A percentile compares a stretch with the other conserved stretches of the same genome.
Conservation (phyloP, 1,140 invertebrate species). For the Pseudomyrmex cubaensis region DNA sequence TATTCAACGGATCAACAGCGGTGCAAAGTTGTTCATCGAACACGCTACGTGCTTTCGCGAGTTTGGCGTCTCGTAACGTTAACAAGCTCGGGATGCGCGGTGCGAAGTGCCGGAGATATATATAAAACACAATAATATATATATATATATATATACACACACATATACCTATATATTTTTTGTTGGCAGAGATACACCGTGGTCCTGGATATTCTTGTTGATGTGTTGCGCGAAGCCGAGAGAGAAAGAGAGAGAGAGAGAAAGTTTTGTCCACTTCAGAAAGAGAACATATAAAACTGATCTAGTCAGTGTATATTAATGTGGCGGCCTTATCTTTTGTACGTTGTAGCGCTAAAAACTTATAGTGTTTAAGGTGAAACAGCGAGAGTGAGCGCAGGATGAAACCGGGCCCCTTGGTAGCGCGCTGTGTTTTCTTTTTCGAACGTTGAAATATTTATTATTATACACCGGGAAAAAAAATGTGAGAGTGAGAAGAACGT, state of each 20-base stretch:
- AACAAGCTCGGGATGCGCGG: conserved; percentile 67
- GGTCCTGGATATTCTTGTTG: conserved; percentile 83
- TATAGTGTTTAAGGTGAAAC: conserved; percentile 65
- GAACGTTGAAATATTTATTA: conserved; percentile 32
- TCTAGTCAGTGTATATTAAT: conserved; percentile 85
- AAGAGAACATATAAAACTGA: conserved; percentile 82
- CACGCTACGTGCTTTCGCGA: conserved; percentile 17
- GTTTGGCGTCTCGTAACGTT: conserved; percentile 18
- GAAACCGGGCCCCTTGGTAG: conserved; percentile 7
- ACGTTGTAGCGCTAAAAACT: conserved; percentile 72
- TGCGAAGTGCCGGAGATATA: conserved; percentile 55
- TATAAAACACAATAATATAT: conserved; percentile 58
- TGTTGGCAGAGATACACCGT: conserved; percentile 78
- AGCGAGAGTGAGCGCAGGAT: conserved; percentile 28
- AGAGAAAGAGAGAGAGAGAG: conserved; percentile 12
- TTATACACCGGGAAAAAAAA: conserved; percentile 49
- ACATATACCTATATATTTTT: conserved; percentile 70
- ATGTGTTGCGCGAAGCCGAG: conserved; percentile 59
- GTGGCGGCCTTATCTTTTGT: conserved; percentile 85
- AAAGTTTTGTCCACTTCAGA: conserved; percentile 49
- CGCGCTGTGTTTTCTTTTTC: not conserved
- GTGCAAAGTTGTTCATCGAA: conserved; percentile 8
- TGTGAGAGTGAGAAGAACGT: conserved; percentile 12
- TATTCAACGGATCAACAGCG: not conserved
- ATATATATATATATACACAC: conserved; percentile 58